A percentile compares a stretch with the other conserved stretches of the same genome.
Evolutionary conservation across 2,113 vertebrate species (phyloP).

Genomic region (Pteronura brasiliensis): DNA sequence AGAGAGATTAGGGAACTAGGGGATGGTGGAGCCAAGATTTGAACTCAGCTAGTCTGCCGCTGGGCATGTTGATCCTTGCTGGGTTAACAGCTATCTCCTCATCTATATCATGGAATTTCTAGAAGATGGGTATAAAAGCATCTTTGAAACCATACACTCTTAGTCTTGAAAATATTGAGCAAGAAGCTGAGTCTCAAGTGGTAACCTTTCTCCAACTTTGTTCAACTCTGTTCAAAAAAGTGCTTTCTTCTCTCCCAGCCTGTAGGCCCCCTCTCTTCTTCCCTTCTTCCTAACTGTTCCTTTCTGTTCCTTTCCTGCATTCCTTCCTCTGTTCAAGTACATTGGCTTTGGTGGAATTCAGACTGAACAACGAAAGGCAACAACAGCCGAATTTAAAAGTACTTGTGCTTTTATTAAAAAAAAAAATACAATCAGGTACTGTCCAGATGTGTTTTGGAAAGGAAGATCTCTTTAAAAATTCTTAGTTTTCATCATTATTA

Average conservation of each 20-base stretch:
- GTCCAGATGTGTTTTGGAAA: constrained; percentile 81
- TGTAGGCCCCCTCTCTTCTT: no score
- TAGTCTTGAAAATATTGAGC: not conserved
- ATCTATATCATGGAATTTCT: not conserved
- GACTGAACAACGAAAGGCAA: constrained; percentile 37
- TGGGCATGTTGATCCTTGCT: not conserved
- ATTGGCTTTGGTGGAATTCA: constrained; percentile 22
- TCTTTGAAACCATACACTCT: not conserved
- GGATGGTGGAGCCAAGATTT: not conserved
- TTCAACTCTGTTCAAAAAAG: not conserved
- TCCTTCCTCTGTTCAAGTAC: not conserved
- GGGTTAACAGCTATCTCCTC: not conserved
- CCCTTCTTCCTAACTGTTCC: not conserved
- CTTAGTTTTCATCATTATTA: constrained; percentile 81
- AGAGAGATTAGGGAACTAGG: not conserved
- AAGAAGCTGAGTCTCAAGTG: not conserved
- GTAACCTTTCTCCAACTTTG: not conserved
- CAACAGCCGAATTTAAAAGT: constrained; percentile 79
- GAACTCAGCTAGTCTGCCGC: not conserved
- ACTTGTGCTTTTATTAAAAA: constrained; percentile 88
- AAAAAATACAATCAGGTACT: constrained; percentile 84
- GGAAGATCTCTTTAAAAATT: constrained; percentile 76
- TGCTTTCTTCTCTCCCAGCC: no score
- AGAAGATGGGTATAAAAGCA: not conserved
- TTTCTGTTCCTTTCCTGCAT: not conserved